phyloP scores from a whole-genome alignment of 1,140 invertebrate species.

The Euwallacea fornicatus region DNA sequence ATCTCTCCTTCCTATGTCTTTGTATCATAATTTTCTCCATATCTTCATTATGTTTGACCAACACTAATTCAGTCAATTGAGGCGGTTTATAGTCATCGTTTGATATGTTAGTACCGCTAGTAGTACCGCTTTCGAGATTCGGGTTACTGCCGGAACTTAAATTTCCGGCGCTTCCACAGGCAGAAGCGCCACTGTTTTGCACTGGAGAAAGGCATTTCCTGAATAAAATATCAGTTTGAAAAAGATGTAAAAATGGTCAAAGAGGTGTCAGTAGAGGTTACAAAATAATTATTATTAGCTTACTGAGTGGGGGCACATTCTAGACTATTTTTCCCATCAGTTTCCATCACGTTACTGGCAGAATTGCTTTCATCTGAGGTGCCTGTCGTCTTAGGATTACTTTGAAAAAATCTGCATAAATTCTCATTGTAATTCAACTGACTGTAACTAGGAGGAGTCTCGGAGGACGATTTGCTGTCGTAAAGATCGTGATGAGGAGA shows the following conservation, averaged over 20 bases:
- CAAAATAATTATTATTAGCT: conserved; percentile 17
- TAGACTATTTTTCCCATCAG: conserved; percentile 46
- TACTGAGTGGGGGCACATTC: conserved; percentile 45
- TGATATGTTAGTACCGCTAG: conserved; percentile 52
- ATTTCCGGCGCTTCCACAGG: conserved; percentile 62
- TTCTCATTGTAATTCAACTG: conserved; percentile 88
- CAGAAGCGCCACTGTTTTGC: conserved; percentile 57
- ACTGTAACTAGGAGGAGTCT: conserved; percentile 81
- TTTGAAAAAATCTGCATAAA: conserved; percentile 82
- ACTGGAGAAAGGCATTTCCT: conserved; percentile 56
- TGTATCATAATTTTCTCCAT: conserved; percentile 78
- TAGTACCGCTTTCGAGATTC: conserved; percentile 57
- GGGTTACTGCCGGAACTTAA: conserved; percentile 58
- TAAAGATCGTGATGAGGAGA: conserved; percentile 81
- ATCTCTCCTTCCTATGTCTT: conserved; percentile 66
- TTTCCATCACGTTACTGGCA: conserved; percentile 43
- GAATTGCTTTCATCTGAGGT: conserved; percentile 55
- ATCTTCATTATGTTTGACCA: conserved; percentile 71
- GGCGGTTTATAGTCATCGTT: conserved; percentile 56
- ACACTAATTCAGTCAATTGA: conserved; percentile 66
- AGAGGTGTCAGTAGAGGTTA: too few species aligned
- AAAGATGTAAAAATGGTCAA: background rate
- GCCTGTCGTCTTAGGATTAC: conserved; percentile 67
- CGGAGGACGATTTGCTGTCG: conserved; percentile 79
- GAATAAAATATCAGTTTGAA: conserved; percentile 14